Base-by-base conservation (phyloP, 1,140 invertebrate genomes). In the Riptortus pedestris region DNA sequence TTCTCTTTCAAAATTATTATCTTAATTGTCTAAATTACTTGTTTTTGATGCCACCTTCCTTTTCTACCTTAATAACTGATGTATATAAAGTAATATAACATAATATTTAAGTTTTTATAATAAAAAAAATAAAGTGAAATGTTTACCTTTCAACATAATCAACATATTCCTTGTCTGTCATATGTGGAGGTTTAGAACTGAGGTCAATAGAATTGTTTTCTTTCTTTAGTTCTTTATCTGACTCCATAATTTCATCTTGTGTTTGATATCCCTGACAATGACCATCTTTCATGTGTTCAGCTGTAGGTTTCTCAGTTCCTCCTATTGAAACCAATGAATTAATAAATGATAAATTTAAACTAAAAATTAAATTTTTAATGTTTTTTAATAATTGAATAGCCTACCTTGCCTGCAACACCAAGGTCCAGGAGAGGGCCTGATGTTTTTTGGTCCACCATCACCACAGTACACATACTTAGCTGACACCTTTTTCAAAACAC, bases 221-320 rank as follows among this genome's bases (percentile, higher is more conserved):
- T 29, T 64, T 64, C 26, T 64, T 64, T 2, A 58, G 24, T 69
- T 67, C n/a, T 71, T 71, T 63, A 75, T 76, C 67, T 31, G 79
- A 75, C 68, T 81, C 82, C 20, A 84, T 68, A 26, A 85, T 76
- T 72, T 86, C 85, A 69, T 86, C 84, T 73, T 82, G 82, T 16
- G 83, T 85, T 72, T 84, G 82, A n/a, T 85, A 74, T 33, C 84
- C 84, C 64, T 81, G 77, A 70, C 85, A 87, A 65, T 81, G 83
- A 26, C 83, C 85, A 45, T 85, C 84, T 66, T 81, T 79, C n/a
- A 86, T 70, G 70, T 87, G 85, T 71, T 87, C 85, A 0, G 81
- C 78, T 0, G 82, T 85, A 26, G 84, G 84, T 43, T 82, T 80
- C 55, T 83, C 80, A 0, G 80, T 85, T 2, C 84, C 84, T 22